Evolutionary conservation across 2,113 vertebrate species (phyloP), one percentile per base, ranked within the genome.

Genomic region (Dryoscopus gambensis): DNA sequence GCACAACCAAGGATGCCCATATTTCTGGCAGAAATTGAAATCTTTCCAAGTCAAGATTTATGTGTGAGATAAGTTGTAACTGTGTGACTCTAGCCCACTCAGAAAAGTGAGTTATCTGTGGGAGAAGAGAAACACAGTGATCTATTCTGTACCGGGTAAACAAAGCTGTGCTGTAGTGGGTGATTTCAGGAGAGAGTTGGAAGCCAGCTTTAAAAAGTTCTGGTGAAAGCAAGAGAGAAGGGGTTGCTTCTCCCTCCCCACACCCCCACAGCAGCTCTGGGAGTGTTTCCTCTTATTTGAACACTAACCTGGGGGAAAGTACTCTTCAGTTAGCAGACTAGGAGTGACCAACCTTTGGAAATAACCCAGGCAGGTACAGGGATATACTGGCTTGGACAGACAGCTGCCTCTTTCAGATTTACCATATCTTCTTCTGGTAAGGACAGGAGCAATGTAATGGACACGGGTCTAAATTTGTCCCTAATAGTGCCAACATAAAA

Each of bases 81-180:
- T 78, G 44, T 95, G 85, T 96, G 92, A 93, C 79, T 95, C n/a
- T 56, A 92, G 90, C 90, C 93, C 90, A 93, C 93, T 94, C 91
- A 91, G 93, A 93, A 95, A 91, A 86, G 71, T 89, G 83, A 96
- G 79, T 91, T 96, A 90, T 95, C 83, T 93, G 87, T 90, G 90
- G 92, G 92, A 96, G 92, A 94, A 94, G 76, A 88, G 90, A 96
- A 92, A 95, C 75, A 60, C 76, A 95, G 91, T 68, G 80, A 84
- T 96, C 85, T 86, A 93, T 96, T 96, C 93, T 92, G 52, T 78
- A 28, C 75, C 11, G 79, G 80, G 79, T 95, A 96, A 96, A 95
- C 95, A 96, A 90, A 96, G 90, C 93, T 93, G 83, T 95, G 88
- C 76, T 84, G 64, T 59, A n/a, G 60, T 68, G 95, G 83, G 93